Conservation (phyloP, 1,140 invertebrate species). For the Dolichoris vasculosae region DNA sequence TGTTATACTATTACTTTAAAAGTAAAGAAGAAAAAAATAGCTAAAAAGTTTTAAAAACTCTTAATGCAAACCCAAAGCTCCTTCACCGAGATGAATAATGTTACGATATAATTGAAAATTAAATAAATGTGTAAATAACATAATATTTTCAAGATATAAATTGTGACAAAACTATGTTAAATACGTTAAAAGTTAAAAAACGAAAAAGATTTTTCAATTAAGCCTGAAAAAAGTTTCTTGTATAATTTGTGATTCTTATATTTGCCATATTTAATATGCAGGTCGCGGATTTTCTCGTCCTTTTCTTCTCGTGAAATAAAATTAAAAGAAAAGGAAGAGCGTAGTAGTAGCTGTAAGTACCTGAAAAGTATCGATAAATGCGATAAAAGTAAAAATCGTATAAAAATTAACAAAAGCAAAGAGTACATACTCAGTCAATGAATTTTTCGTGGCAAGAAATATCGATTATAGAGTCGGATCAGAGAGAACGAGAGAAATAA, state of each 20-base stretch:
- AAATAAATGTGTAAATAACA: conserved; percentile 72
- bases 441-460: conserved; percentile 42
- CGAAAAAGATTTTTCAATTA: conserved; percentile 42
- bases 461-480: conserved; percentile 41
- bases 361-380: conserved; percentile 52
- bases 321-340: conserved; percentile 51
- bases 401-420: conserved; percentile 34
- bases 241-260: conserved; percentile 46
- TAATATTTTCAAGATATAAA: conserved; percentile 70
- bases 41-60: conserved; percentile 60
- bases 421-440: conserved; percentile 38
- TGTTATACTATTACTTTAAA: conserved; percentile 60
- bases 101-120: conserved; percentile 66
- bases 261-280: conserved; percentile 49
- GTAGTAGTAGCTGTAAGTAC: conserved; percentile 53
- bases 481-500: conserved; percentile 39
- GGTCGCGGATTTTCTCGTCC: conserved; percentile 51
- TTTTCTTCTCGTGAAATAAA: conserved; percentile 47
- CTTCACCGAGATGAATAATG: conserved; percentile 60
- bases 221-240: conserved; percentile 40
- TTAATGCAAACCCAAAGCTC: conserved; percentile 54
- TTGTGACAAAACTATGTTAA: conserved; percentile 60
- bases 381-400: conserved; percentile 31
- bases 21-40: conserved; percentile 56
- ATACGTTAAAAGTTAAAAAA: conserved; percentile 46